Percentiles rank a stretch among this genome's conserved stretches.
Conservation (phyloP, 2,888 invertebrate species). For the Pollenia angustigena region DNA sequence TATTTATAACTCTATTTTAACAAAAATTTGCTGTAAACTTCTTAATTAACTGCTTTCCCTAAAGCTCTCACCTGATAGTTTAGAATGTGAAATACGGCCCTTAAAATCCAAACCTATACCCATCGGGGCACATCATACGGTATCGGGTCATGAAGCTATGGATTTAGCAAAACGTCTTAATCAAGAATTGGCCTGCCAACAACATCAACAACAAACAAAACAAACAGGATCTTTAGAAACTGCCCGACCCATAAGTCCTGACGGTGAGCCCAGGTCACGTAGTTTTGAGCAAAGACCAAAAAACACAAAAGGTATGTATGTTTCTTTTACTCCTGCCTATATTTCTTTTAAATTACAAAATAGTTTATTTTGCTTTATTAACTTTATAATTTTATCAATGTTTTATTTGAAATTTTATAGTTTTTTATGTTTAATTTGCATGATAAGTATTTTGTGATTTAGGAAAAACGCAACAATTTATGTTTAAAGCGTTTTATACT, state of each 20-base stretch:
- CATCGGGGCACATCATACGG: conserved; percentile 88
- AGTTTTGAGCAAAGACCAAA: conserved; percentile 87
- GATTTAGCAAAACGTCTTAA: conserved; percentile 89
- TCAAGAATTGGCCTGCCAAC: conserved; percentile 86
- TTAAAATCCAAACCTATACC: conserved; percentile 90
- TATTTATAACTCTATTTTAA: conserved; percentile 76
- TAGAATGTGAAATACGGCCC: conserved; percentile 78
- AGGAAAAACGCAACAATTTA: neutral
- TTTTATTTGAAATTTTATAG: conserved; percentile 19
- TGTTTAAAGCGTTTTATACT: neutral
- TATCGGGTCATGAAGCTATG: conserved; percentile 92
- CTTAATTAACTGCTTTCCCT: neutral
- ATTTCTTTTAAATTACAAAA: conserved; percentile 29
- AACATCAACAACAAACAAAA: conserved; percentile 79
- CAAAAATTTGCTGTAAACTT: neutral
- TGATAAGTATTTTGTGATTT: conserved; percentile 51
- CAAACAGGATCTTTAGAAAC: conserved; percentile 79
- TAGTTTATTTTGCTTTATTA: conserved; percentile 56
- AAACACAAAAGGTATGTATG: conserved; percentile 79
- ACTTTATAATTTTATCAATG: conserved; percentile 40
- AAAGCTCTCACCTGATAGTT: conserved; percentile 61
- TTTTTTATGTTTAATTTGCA: conserved; percentile 63
- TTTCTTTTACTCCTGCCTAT: neutral
- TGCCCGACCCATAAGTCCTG: conserved; percentile 85
- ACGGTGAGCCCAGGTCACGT: conserved; percentile 87